Percentiles rank a stretch among this genome's conserved stretches.
These are phyloP conservation scores for Meghimatium bilineatum DNA, from an alignment of 2,888 invertebrate genomes.

Conservation along the genomic window DNA sequence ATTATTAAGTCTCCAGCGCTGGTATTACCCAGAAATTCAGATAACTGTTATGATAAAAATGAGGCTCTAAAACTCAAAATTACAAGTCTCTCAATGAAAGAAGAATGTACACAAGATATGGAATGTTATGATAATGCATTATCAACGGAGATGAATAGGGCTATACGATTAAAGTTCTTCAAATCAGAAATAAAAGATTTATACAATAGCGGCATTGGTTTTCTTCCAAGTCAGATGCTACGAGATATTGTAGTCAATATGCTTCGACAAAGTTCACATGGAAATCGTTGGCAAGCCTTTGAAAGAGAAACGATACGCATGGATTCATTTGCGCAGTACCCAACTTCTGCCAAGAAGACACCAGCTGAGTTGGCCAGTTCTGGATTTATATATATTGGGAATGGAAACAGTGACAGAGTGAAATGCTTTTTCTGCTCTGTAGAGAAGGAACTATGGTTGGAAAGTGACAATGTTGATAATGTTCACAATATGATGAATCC, in stretches of 20 bases:
- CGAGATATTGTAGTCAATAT: not conserved
- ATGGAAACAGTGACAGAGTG: slow-evolving; percentile 9
- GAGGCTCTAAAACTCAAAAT: not conserved
- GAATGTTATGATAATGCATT: not conserved
- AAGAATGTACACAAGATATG: not conserved
- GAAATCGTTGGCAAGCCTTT: not conserved
- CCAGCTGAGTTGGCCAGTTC: not conserved
- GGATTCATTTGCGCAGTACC: slow-evolving; percentile 16
- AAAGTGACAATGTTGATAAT: slow-evolving; percentile 2
- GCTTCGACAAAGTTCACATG: not conserved
- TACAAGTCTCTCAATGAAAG: not conserved
- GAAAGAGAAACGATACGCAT: slow-evolving; percentile 6
- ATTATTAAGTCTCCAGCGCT: not conserved
- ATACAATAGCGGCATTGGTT: not conserved
- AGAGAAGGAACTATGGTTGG: slow-evolving; percentile 14
- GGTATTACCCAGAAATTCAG: not conserved
- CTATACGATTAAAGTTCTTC: not conserved
- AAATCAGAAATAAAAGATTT: not conserved
- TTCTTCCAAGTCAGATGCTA: not conserved
- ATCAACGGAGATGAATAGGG: not conserved
- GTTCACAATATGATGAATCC: slow-evolving; percentile 16
- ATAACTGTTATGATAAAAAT: not conserved
- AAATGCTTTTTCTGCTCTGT: slow-evolving; percentile 23
- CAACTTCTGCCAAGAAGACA: not conserved
- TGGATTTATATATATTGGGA: slow-evolving; percentile 31